Evolutionary conservation across 1,140 invertebrate genomes (phyloP).

Genomic region (Heliconius melpomene): DNA sequence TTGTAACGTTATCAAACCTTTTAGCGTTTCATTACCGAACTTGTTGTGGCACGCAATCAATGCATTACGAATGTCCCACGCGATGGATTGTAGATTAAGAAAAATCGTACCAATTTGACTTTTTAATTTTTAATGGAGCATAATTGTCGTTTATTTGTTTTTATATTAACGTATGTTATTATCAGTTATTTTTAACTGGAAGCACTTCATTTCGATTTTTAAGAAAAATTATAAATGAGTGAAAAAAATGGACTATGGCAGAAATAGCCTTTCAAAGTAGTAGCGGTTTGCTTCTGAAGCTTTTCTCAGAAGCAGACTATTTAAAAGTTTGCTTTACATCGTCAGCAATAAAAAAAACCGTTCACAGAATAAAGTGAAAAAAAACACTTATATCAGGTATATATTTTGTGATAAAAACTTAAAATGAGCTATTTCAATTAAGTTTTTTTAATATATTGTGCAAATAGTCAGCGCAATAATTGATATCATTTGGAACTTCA

Average conservation of each 20-base stretch:
- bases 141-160: not conserved
- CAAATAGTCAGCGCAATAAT: not conserved
- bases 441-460: conserved; percentile 3
- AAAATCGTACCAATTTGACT: conserved; percentile 1
- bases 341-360: not conserved
- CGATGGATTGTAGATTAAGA: conserved; percentile 5
- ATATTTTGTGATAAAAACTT: conserved; percentile 9
- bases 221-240: not conserved
- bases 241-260: not conserved
- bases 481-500: not conserved
- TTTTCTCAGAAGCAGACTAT: not conserved
- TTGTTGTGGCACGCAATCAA: conserved; percentile 42
- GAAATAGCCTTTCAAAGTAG: not conserved
- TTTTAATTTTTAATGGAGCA: not conserved
- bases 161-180: not conserved
- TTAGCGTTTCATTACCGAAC: conserved; percentile 45
- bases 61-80: conserved; percentile 41
- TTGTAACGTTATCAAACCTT: conserved; percentile 47
- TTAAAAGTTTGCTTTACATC: not conserved
- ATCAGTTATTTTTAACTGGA: not conserved
- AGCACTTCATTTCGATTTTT: not conserved
- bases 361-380: not conserved
- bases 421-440: conserved; percentile 11
- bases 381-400: not conserved
- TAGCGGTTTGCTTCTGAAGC: not conserved